Conservation (phyloP, 2,888 invertebrate species). For the Catocala sponsa region DNA sequence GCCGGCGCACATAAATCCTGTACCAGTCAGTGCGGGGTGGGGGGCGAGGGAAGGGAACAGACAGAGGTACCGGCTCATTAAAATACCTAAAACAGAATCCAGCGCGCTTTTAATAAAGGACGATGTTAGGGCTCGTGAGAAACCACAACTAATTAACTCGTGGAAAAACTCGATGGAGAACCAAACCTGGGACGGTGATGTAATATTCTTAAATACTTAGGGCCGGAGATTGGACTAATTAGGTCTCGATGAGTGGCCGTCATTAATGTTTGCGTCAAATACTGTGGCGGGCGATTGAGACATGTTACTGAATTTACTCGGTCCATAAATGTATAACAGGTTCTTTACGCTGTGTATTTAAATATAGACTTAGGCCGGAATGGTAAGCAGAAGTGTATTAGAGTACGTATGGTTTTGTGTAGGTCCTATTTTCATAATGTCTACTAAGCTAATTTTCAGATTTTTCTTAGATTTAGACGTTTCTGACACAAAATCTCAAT, state of each 20-base stretch:
- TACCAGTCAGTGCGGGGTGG: slow-evolving; percentile 18
- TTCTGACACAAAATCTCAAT: too few species aligned
- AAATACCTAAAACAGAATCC: slow-evolving; percentile 76
- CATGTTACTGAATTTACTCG: too few species aligned
- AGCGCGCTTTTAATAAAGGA: slow-evolving; percentile 61
- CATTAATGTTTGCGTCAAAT: too few species aligned
- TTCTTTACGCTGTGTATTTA: too few species aligned
- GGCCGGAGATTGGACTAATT: background rate
- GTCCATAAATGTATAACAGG: too few species aligned
- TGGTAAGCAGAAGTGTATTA: too few species aligned
- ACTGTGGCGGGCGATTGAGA: background rate
- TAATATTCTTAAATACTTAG: background rate
- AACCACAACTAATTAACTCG: slow-evolving; percentile 71
- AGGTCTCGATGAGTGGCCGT: background rate
- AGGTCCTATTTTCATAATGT: too few species aligned
- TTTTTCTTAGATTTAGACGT: too few species aligned
- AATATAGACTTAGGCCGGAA: too few species aligned
- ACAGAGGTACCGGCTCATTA: slow-evolving; percentile 69
- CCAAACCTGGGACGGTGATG: slow-evolving; percentile 10
- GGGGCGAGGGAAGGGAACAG: slow-evolving; percentile 23
- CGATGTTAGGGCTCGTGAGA: slow-evolving; percentile 69
- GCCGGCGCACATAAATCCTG: slow-evolving; percentile 57
- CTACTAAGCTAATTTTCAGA: too few species aligned
- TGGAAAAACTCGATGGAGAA: slow-evolving; percentile 52
- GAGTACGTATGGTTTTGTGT: too few species aligned